Conservation (phyloP, 2,113 vertebrate species). For the Percina caprodes region DNA sequence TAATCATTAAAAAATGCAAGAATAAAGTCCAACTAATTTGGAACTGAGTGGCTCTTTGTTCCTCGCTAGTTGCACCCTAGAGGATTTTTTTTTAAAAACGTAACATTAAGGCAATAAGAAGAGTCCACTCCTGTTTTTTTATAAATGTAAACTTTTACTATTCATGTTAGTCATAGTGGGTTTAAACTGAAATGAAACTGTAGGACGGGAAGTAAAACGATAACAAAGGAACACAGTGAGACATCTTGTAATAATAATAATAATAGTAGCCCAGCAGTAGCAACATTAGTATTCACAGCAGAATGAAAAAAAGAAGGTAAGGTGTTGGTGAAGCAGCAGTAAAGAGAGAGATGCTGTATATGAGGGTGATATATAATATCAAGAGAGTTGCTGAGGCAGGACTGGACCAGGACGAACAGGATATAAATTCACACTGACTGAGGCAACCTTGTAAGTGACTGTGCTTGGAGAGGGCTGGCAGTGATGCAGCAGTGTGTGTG, state of each 20-base stretch:
- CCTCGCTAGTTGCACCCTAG: background rate
- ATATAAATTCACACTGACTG: slow-evolving; percentile 64
- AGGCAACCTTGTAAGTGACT: slow-evolving; percentile 58
- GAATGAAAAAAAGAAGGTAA: slow-evolving; percentile 25
- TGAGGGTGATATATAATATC: slow-evolving; percentile 53
- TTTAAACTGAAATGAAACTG: background rate
- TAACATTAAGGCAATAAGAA: background rate
- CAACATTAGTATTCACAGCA: slow-evolving; percentile 33
- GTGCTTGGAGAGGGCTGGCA: slow-evolving; percentile 34
- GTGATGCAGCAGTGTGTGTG: slow-evolving; percentile 41
- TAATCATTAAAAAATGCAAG: background rate
- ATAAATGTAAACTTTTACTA: background rate
- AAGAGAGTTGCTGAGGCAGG: slow-evolving; percentile 68
- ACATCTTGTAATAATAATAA: slow-evolving; percentile 6
- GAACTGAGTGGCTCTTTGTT: background rate
- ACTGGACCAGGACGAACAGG: slow-evolving; percentile 38
- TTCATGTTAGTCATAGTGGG: background rate
- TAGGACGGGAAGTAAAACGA: background rate
- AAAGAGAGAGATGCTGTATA: slow-evolving; percentile 24
- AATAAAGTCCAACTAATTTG: background rate
- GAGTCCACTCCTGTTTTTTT: background rate
- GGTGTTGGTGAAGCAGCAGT: slow-evolving; percentile 42
- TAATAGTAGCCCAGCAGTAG: background rate
- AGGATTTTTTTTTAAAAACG: background rate
- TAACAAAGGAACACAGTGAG: background rate